Conservation (phyloP, 2,888 invertebrate genomes). For the Hirtodrosophila confusa region DNA sequence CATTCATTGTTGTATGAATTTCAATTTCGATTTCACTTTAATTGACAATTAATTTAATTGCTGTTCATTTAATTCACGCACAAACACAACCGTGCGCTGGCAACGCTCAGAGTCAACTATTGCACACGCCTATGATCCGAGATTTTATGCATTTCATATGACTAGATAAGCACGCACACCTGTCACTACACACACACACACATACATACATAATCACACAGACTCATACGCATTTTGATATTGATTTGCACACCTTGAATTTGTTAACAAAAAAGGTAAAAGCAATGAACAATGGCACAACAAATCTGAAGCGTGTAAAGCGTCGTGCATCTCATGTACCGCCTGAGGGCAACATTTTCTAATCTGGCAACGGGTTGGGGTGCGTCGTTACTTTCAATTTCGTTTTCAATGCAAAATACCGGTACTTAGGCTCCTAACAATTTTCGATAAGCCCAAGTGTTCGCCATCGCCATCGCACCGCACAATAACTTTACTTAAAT, state of each 20-base stretch:
- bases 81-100: conserved; percentile 64
- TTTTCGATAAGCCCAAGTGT: conserved; percentile 31
- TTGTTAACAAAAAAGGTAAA: conserved; percentile 71
- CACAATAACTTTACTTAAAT: conserved; percentile 27
- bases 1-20: conserved; percentile 50
- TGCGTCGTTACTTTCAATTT: conserved; percentile 57
- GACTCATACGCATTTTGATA: conserved; percentile 46
- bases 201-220: conserved; percentile 9
- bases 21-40: conserved; percentile 5
- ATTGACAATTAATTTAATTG: conserved; percentile 15
- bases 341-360: conserved; percentile 59
- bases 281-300: conserved; percentile 62
- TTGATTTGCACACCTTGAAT: conserved; percentile 69
- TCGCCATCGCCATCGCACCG: conserved; percentile 29
- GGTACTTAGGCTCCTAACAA: conserved; percentile 15
- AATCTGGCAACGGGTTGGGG: conserved; percentile 20
- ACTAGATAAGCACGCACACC: conserved; percentile 76
- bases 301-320: conserved; percentile 49
- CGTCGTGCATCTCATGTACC: conserved; percentile 52
- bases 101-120: conserved; percentile 59
- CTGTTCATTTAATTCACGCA: conserved; percentile 17
- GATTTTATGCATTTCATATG: conserved; percentile 76
- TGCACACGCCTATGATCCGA: conserved; percentile 48
- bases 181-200: conserved; percentile 44
- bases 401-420: conserved; percentile 30